Conservation (phyloP, 2,797 vertebrate species). For the Podarcis siculus region DNA sequence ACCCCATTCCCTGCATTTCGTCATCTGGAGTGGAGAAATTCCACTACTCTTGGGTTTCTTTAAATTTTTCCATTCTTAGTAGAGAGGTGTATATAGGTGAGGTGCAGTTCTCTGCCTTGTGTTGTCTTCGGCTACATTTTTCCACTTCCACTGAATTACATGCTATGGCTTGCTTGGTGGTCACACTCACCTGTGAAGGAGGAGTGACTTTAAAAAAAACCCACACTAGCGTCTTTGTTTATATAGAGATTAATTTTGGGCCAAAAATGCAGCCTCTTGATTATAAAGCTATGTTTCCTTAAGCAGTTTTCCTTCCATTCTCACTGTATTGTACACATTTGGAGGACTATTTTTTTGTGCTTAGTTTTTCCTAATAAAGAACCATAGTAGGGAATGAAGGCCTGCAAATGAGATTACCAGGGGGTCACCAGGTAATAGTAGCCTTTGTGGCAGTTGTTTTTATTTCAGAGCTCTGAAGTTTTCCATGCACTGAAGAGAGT, state of each 20-base stretch:
- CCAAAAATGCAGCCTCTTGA: background rate
- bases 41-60: background rate
- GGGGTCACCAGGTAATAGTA: background rate
- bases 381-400: background rate
- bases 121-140: background rate
- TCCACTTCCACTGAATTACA: background rate
- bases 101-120: background rate
- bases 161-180: background rate
- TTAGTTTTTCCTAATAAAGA: background rate
- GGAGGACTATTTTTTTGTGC: background rate
- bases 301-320: background rate
- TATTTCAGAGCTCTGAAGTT: background rate
- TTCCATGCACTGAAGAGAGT: background rate
- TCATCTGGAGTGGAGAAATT: background rate
- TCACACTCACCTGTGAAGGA: background rate
- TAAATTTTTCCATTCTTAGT: background rate
- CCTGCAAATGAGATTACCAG: too few relatives aligned
- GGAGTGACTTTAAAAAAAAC: background rate
- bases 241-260: background rate
- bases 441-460: background rate
- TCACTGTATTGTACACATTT: background rate
- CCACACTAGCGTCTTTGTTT: background rate
- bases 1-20: background rate
- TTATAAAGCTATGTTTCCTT: background rate
- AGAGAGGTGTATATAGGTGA: background rate